Percentiles rank a stretch among this genome's conserved stretches.
These are phyloP conservation scores for Musca vetustissima DNA, from an alignment of 1,140 invertebrate genomes.

Conservation along the genomic window DNA sequence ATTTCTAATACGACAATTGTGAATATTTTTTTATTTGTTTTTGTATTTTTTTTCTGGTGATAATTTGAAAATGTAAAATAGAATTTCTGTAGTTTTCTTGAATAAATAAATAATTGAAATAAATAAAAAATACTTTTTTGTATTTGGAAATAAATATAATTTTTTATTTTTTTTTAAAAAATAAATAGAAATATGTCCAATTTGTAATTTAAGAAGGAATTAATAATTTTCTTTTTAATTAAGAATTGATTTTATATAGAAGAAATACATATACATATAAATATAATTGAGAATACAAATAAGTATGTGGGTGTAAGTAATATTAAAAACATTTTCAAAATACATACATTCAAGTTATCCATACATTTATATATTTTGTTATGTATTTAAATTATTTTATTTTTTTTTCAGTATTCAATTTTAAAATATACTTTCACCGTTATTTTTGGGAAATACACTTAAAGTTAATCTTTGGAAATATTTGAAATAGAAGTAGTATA, in stretches of 20 bases:
- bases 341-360: too few relatives aligned
- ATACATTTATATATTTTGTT: neutral
- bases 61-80: neutral
- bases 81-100: too few relatives aligned
- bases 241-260: too few relatives aligned
- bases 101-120: too few relatives aligned
- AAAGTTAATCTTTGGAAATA: conserved; percentile 22
- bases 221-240: too few relatives aligned
- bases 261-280: too few relatives aligned
- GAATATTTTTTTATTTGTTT: neutral
- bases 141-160: neutral
- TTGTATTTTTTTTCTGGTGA: neutral
- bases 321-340: too few relatives aligned
- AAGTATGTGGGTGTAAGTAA: too few relatives aligned
- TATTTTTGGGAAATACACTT: conserved; percentile 5
- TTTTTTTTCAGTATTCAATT: neutral
- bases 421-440: neutral
- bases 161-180: conserved; percentile 2
- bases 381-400: neutral
- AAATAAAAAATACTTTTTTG: neutral
- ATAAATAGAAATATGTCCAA: neutral
- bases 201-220: too few relatives aligned
- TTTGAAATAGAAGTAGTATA: conserved; percentile 8
- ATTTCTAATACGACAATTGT: conserved; percentile 8
- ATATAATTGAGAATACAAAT: too few relatives aligned